These are phyloP conservation scores for Leptopilina syphax DNA, from an alignment of 2,888 invertebrate genomes.

Conservation along the genomic window DNA sequence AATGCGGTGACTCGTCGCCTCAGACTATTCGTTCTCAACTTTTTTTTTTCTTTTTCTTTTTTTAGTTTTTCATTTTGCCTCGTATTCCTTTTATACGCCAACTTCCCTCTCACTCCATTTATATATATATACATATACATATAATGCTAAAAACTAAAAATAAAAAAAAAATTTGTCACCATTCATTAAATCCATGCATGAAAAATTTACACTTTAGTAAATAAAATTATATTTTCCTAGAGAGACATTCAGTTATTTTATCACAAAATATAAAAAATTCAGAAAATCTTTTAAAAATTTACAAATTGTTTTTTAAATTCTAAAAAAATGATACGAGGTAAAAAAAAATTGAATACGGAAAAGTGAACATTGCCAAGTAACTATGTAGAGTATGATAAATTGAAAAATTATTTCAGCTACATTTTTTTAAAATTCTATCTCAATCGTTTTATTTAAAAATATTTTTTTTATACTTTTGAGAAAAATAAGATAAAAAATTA, in stretches of 20 bases:
- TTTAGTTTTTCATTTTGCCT: slow-evolving; percentile 41
- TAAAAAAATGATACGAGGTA: too few species aligned
- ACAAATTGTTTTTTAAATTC: neutral
- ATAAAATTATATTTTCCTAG: slow-evolving; percentile 54
- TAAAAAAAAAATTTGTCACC: neutral
- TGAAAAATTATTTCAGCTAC: too few species aligned
- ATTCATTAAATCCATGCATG: slow-evolving; percentile 53
- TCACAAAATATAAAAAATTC: too few species aligned
- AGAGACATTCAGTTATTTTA: too few species aligned
- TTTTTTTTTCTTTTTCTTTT: slow-evolving; percentile 40
- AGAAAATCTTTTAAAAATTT: too few species aligned
- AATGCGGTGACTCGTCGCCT: slow-evolving; percentile 57
- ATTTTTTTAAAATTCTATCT: neutral
- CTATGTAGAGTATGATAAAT: neutral
- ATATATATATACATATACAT: too few species aligned
- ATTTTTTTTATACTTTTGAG: neutral
- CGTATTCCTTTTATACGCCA: slow-evolving; percentile 1
- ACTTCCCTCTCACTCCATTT: neutral
- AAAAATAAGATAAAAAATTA: neutral
- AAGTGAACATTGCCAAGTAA: neutral
- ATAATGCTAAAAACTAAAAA: slow-evolving; percentile 28
- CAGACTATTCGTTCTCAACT: slow-evolving; percentile 41
- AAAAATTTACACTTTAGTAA: slow-evolving; percentile 43
- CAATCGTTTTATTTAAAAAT: neutral
- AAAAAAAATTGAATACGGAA: neutral